These are phyloP conservation scores for Chelidonichthys spinosus DNA, from an alignment of 2,797 vertebrate genomes.

Conservation along the genomic window DNA sequence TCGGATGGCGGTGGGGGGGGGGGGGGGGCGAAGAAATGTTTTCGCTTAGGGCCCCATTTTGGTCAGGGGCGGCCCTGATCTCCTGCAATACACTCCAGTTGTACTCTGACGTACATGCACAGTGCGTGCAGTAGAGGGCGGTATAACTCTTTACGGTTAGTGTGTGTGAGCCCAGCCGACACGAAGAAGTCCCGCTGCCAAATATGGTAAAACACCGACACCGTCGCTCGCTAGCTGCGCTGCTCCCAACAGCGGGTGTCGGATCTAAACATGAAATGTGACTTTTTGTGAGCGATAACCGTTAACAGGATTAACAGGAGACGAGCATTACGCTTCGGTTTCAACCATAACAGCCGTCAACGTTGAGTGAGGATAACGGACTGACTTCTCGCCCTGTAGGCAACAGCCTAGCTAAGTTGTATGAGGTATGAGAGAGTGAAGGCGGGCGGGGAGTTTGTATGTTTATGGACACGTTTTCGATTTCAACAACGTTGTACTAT, in stretches of 20 bases:
- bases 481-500: background rate
- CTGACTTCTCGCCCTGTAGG: background rate
- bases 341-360: background rate
- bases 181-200: slow-evolving; percentile 26
- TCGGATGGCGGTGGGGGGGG: too few species aligned
- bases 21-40: too few species aligned
- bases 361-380: background rate
- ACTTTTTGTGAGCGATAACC: background rate
- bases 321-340: background rate
- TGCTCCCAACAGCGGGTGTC: background rate
- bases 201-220: slow-evolving; percentile 43
- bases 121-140: slow-evolving; percentile 11
- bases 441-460: background rate
- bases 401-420: background rate
- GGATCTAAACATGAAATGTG: background rate
- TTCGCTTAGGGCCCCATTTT: too few species aligned
- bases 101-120: background rate
- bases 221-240: background rate
- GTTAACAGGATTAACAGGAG: too few species aligned
- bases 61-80: too few species aligned
- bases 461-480: too few species aligned
- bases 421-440: background rate
- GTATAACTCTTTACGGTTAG: background rate
- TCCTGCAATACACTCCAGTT: too few species aligned
- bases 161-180: background rate